Evolutionary conservation across 2,888 invertebrate genomes (phyloP).

Genomic region (Minunthozetes semirufus): DNA sequence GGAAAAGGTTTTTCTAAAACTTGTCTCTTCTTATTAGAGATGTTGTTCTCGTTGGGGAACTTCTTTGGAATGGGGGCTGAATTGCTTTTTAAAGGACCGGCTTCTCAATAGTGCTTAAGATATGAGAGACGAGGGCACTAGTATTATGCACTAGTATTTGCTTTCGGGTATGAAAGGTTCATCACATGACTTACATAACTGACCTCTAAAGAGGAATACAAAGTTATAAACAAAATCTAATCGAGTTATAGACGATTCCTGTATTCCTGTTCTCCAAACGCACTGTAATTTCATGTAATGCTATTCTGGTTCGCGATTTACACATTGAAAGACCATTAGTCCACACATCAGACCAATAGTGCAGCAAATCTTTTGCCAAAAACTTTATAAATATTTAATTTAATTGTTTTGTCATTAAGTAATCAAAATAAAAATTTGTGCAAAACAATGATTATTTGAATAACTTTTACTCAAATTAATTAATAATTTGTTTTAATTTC

Average conservation of each 20-base stretch:
- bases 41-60: slow-evolving; percentile 13
- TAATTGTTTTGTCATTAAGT: not conserved
- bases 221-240: slow-evolving; percentile 27
- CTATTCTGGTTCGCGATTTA: slow-evolving; percentile 13
- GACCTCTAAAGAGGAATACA: slow-evolving; percentile 29
- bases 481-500: not conserved
- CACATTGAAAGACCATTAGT: not conserved
- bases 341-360: no score
- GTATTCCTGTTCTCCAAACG: not conserved
- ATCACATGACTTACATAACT: slow-evolving; percentile 31
- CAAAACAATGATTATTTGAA: not conserved
- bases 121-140: slow-evolving; percentile 24
- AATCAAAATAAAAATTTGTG: not conserved
- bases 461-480: not conserved
- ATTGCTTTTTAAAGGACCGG: slow-evolving; percentile 9
- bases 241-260: slow-evolving; percentile 23
- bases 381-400: not conserved
- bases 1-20: not conserved
- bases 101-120: not conserved
- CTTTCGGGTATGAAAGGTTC: slow-evolving; percentile 30
- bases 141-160: slow-evolving; percentile 16
- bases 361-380: not conserved
- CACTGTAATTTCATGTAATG: not conserved
- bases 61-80: not conserved
- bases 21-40: not conserved